Conservation (phyloP, 1,140 invertebrate species). For the Dendrolimus punctatus region DNA sequence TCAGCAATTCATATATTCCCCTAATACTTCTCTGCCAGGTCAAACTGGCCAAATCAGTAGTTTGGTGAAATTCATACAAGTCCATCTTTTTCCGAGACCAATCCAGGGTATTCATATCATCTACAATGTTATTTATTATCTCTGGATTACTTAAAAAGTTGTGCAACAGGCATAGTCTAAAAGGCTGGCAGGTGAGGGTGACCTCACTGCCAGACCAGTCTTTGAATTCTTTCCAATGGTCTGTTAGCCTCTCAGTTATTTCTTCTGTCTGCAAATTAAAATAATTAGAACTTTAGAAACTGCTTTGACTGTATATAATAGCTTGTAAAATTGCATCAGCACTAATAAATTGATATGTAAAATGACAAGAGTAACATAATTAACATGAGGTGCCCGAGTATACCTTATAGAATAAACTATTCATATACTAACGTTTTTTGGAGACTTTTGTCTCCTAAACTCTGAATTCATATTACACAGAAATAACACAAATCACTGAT, state of each 20-base stretch:
- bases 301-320: no score
- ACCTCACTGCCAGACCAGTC: slow-evolving; percentile 35
- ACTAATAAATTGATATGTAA: no score
- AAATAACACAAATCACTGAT: no score
- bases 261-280: slow-evolving; percentile 40
- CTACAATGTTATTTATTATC: slow-evolving; percentile 73
- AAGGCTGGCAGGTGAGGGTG: slow-evolving; percentile 48
- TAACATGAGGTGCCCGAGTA: no score
- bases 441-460: no score
- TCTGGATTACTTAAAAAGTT: slow-evolving; percentile 72
- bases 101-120: slow-evolving; percentile 76
- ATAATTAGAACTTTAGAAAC: no score
- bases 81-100: slow-evolving; percentile 79
- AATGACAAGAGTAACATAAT: no score
- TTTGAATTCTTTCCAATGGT: slow-evolving; percentile 44
- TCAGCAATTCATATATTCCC: slow-evolving; percentile 72
- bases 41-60: slow-evolving; percentile 75
- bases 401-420: no score
- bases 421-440: no score
- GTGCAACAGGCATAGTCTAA: slow-evolving; percentile 72
- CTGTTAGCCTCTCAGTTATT: slow-evolving; percentile 41
- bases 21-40: slow-evolving; percentile 70
- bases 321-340: no score
- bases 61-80: slow-evolving; percentile 82
- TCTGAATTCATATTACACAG: no score